A percentile compares a stretch with the other conserved stretches of the same genome.
These are phyloP conservation scores for Patella ulyssiponensis DNA, from an alignment of 2,888 invertebrate species.

Conservation along the genomic window DNA sequence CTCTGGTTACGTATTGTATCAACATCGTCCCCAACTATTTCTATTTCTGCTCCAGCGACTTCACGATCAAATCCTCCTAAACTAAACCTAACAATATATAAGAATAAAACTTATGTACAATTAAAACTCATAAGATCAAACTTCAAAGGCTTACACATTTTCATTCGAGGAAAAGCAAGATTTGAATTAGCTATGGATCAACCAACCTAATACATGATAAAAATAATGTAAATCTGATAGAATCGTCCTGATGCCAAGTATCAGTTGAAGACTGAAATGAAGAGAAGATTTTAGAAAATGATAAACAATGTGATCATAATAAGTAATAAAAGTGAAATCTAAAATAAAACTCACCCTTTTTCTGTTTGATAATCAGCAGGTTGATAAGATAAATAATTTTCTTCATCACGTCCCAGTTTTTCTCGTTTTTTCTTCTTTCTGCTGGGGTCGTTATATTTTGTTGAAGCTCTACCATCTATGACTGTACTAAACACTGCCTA, in stretches of 20 bases:
- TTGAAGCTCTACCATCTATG: conserved; percentile 75
- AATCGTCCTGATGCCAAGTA: no score
- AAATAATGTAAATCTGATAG: no score
- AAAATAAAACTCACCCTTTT: conserved; percentile 58
- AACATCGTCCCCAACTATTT: conserved; percentile 86
- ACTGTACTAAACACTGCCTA: conserved; percentile 76
- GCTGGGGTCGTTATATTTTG: conserved; percentile 29
- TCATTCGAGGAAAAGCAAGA: neutral
- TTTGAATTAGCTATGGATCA: no score
- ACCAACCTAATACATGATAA: no score
- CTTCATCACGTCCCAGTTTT: conserved; percentile 76
- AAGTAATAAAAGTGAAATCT: no score
- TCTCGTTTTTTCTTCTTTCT: conserved; percentile 47
- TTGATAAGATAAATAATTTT: conserved; percentile 89
- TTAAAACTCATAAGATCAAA: neutral
- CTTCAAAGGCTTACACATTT: neutral
- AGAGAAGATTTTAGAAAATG: no score
- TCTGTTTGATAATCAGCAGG: conserved; percentile 85
- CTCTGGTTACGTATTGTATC: conserved; percentile 78
- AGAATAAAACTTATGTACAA: neutral
- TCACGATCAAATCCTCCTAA: conserved; percentile 86
- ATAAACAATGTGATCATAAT: no score
- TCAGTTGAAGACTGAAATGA: no score
- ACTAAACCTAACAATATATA: conserved; percentile 67
- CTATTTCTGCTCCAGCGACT: conserved; percentile 85